Evolutionary conservation across 1,140 invertebrate species (phyloP), one percentile per base, ranked within the genome.

Genomic region (Habropoda laboriosa): DNA sequence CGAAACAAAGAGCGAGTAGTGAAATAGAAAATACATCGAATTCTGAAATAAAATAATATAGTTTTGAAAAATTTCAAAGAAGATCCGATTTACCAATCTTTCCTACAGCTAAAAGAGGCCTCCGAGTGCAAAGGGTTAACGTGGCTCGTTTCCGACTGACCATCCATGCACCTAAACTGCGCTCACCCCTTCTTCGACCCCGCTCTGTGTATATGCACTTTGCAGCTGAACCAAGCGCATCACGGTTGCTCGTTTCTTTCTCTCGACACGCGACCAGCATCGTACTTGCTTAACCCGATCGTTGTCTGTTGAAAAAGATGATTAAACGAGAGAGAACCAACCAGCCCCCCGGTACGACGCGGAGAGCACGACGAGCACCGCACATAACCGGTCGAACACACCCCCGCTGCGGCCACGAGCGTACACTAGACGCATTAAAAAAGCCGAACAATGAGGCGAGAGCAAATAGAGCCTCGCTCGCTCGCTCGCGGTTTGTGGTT

Each of bases 251-350:
- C 70, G 83, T 85, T 83, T 80, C 63, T 79, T 79, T 58, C 38
- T 30, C 21, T 12, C 38, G 71, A 32, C 83, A 58, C 51, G 71
- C 45, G 42, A 49, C 64, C 53, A 27, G 32, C 32, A 78, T 75
- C 76, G 47, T 78, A 63, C 78, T 88, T 82, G 76, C 79, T 83
- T 85, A 87, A 86, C 72, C 82, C 80, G 83, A 83, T 80, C 82
- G 79, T 85, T 86, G 81, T 83, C 77, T 76, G 51, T 51, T 61
- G 87, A 86, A 91, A 89, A 87, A 86, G 84, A 90, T 89, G 89
- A 90, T 90, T 82, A 85, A 91, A 89, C 80, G 83, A 83, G 55
- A 85, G 83, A 80, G n/a, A n/a, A n/a, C n/a, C n/a, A n/a, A 81
- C 67, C 74, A 60, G 60, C 78, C 42, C 30, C 0, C 38, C 63